Conservation (phyloP, 2,113 vertebrate genomes). For the Chaetodon auriga region DNA sequence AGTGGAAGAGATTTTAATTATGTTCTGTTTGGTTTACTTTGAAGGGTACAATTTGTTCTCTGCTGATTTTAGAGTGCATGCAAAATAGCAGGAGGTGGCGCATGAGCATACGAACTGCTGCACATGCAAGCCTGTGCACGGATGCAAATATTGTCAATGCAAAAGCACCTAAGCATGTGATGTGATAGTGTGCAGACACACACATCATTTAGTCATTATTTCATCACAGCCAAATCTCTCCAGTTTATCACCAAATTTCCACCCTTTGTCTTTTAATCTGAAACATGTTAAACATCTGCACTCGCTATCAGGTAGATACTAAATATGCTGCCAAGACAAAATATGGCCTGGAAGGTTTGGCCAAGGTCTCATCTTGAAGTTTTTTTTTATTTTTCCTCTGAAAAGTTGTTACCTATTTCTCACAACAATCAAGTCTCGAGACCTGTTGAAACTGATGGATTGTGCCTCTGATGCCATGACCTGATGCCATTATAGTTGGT, state of each 20-base stretch:
- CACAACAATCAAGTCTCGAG: constrained; percentile 15
- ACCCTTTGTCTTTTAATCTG: constrained; percentile 9
- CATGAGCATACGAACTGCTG: constrained; percentile 8
- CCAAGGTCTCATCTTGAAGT: constrained; percentile 2
- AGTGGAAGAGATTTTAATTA: constrained; percentile 10
- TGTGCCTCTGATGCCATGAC: constrained; percentile 62
- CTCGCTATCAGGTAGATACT: constrained; percentile 43
- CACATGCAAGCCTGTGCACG: not conserved
- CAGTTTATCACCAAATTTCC: constrained; percentile 14
- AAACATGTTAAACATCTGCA: constrained; percentile 44
- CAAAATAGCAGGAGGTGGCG: constrained; percentile 35
- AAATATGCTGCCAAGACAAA: constrained; percentile 23
- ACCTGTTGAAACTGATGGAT: constrained; percentile 62
- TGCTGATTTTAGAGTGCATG: constrained; percentile 36
- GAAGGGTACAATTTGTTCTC: constrained; percentile 55
- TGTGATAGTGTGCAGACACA: not conserved
- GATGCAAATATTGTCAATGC: constrained; percentile 7
- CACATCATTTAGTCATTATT: constrained; percentile 22
- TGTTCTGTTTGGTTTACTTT: constrained; percentile 51
- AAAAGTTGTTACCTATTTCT: constrained; percentile 28
- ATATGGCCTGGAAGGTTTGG: not conserved
- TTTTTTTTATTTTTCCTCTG: constrained; percentile 1
- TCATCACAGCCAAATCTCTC: constrained; percentile 8
- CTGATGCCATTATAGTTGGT: constrained; percentile 64
- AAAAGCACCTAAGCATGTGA: not conserved